A percentile compares a stretch with the other conserved stretches of the same genome.
These are phyloP conservation scores for Esox lucius DNA, from an alignment of 2,797 vertebrate species.

Conservation along the genomic window DNA sequence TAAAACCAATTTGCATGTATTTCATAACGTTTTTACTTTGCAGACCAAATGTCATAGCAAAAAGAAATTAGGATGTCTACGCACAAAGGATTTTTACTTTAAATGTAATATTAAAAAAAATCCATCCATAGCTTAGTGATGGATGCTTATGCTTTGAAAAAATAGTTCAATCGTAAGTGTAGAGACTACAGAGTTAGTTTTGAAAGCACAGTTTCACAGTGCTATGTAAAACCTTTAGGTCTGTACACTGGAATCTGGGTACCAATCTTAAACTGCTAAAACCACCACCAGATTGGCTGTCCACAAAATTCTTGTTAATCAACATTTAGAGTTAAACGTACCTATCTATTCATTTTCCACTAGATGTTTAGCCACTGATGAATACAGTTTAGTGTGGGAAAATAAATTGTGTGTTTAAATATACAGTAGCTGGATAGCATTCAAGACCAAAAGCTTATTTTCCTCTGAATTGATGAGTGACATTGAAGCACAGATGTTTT, in stretches of 20 bases:
- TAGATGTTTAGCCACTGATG: constrained; percentile 4
- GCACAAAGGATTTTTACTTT: too few species aligned
- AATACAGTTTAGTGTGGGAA: constrained; percentile 43
- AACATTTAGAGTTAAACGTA: neutral
- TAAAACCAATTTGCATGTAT: too few species aligned
- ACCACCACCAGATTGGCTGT: neutral
- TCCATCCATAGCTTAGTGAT: too few species aligned
- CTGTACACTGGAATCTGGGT: neutral
- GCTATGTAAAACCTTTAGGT: too few species aligned
- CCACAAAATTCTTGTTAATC: neutral
- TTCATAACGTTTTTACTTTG: too few species aligned
- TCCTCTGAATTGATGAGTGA: constrained; percentile 45
- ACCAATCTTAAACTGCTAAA: constrained; percentile 13
- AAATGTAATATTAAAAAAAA: too few species aligned
- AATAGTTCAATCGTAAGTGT: too few species aligned
- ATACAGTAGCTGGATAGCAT: constrained; percentile 50
- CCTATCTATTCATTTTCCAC: neutral
- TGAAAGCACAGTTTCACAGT: too few species aligned
- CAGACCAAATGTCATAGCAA: too few species aligned
- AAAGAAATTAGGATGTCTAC: too few species aligned
- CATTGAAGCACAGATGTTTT: constrained; percentile 48
- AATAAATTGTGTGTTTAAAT: constrained; percentile 40
- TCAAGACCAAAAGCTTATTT: constrained; percentile 44
- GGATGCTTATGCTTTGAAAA: too few species aligned
- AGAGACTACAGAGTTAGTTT: too few species aligned